These are phyloP conservation scores for Bryconaethiops microstoma DNA, from an alignment of 2,797 vertebrate genomes.

Conservation along the genomic window DNA sequence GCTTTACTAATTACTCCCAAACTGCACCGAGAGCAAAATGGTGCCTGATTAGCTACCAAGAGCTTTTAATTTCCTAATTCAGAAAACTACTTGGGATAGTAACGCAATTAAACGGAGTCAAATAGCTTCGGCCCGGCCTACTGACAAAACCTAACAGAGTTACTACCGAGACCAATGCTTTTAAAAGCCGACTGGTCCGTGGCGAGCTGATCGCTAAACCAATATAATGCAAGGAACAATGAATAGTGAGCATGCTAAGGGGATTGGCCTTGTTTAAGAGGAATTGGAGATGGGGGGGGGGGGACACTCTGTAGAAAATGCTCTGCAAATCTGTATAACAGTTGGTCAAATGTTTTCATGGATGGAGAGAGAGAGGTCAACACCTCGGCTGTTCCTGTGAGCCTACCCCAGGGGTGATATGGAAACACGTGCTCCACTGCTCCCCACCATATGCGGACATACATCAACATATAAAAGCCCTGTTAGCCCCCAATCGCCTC, in stretches of 20 bases:
- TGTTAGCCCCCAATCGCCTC: constrained; percentile 25
- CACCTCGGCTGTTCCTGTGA: constrained; percentile 41
- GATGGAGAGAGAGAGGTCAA: constrained; percentile 49
- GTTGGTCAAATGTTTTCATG: constrained; percentile 56
- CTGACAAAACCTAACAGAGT: constrained; percentile 16
- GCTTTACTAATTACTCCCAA: constrained; percentile 16
- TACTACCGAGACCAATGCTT: constrained; percentile 23
- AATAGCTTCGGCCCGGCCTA: constrained; percentile 4
- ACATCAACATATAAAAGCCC: constrained; percentile 42
- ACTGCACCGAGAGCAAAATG: constrained; percentile 34
- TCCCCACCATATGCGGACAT: constrained; percentile 42
- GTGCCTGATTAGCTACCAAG: constrained; percentile 31
- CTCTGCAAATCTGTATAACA: constrained; percentile 47
- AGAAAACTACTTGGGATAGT: constrained; percentile 17
- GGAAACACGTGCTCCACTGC: constrained; percentile 40
- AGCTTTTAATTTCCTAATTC: constrained; percentile 45
- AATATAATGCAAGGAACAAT: constrained; percentile 33
- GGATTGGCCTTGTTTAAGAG: constrained; percentile 40
- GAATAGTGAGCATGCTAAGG: constrained; percentile 36
- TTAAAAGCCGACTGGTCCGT: constrained; percentile 19
- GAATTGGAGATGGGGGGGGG: constrained; percentile 9
- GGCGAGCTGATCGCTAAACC: constrained; percentile 35
- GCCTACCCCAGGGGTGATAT: constrained; percentile 52
- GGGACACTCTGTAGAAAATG: constrained; percentile 41
- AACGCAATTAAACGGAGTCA: constrained; percentile 21